phyloP scores from a whole-genome alignment of 2,113 vertebrate species.

The Tenebrosternarchus preto region DNA sequence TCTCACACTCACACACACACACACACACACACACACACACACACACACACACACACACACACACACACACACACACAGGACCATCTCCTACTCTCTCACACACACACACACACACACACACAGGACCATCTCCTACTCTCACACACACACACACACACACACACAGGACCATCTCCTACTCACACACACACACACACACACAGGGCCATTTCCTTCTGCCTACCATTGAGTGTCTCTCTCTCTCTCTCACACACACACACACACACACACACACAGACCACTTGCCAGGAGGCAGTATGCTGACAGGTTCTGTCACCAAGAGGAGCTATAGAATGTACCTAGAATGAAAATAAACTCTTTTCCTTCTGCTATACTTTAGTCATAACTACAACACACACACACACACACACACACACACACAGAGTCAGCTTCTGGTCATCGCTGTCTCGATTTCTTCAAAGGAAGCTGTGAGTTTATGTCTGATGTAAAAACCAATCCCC shows the following conservation, averaged over 20 bases:
- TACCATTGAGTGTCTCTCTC: not conserved
- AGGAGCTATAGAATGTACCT: constrained; percentile 64
- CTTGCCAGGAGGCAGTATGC: constrained; percentile 54
- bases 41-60: no score
- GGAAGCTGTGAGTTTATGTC: not conserved
- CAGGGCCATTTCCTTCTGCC: no score
- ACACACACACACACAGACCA: constrained; percentile 48
- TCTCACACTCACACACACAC: no score
- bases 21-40: no score
- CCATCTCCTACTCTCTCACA: no score
- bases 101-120: no score
- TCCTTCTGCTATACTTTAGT: constrained; percentile 40
- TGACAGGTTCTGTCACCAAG: constrained; percentile 71
- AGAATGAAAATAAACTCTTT: constrained; percentile 69
- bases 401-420: constrained; percentile 28
- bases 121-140: no score
- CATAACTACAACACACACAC: constrained; percentile 37
- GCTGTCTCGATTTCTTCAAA: not conserved
- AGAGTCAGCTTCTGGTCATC: constrained; percentile 15
- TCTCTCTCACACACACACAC: constrained; percentile 15
- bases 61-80: no score
- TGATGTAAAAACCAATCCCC: constrained; percentile 23
- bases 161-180: no score
- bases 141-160: no score
- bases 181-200: no score